Conservation (phyloP, 2,113 vertebrate species). For the Sphyrna mokarran region DNA sequence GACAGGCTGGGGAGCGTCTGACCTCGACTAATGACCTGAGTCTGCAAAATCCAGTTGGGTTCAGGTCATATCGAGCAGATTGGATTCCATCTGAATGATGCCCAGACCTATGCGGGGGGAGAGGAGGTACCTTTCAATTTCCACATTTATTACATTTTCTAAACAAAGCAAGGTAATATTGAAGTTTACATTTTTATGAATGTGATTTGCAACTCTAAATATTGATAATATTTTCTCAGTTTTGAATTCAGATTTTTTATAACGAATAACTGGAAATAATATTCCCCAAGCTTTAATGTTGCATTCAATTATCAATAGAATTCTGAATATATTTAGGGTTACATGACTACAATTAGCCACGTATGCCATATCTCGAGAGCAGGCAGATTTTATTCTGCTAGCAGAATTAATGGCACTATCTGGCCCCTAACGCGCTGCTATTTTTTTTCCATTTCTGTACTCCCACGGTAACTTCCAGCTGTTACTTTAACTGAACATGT, state of each 20-base stretch:
- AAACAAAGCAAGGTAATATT: background rate
- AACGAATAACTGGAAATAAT: background rate
- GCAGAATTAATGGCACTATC: background rate
- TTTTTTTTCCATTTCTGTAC: background rate
- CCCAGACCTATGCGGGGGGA: too few relatives aligned
- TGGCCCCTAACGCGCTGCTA: background rate
- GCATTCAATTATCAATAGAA: background rate
- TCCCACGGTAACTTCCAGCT: background rate
- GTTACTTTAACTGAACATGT: background rate
- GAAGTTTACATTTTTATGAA: background rate
- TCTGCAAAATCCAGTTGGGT: background rate
- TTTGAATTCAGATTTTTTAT: background rate
- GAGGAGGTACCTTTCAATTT: background rate
- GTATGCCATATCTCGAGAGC: background rate
- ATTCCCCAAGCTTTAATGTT: background rate
- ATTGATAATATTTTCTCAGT: background rate
- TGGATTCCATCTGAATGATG: background rate
- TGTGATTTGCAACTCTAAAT: background rate
- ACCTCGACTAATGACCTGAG: background rate
- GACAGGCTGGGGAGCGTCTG: background rate
- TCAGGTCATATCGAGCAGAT: background rate
- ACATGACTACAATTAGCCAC: background rate
- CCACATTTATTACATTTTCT: background rate
- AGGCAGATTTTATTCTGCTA: background rate
- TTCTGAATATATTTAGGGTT: background rate